These are phyloP conservation scores for Drosophila dives DNA, from an alignment of 2,888 invertebrate genomes.

Conservation along the genomic window DNA sequence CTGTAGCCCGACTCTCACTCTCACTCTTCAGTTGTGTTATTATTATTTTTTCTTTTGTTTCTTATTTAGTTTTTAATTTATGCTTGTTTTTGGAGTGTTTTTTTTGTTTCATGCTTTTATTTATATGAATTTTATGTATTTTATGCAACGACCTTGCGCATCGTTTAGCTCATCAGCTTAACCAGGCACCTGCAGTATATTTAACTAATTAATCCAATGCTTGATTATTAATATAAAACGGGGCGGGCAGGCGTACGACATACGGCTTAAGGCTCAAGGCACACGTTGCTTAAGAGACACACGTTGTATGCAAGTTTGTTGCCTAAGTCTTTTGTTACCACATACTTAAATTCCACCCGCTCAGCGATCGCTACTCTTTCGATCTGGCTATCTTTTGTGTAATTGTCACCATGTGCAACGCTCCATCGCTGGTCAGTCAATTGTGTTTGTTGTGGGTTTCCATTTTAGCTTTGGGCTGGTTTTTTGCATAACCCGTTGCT, in stretches of 20 bases:
- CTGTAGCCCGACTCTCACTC: conserved; percentile 53
- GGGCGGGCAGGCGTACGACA: conserved; percentile 8
- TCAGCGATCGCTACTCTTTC: neutral
- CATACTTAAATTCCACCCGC: conserved; percentile 28
- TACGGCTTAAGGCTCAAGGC: neutral
- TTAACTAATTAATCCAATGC: conserved; percentile 60
- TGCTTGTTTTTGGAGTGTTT: conserved; percentile 38
- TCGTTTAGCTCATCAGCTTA: conserved; percentile 50
- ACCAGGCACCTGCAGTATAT: conserved; percentile 17
- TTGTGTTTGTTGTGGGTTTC: conserved; percentile 29
- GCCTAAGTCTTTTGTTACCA: conserved; percentile 73
- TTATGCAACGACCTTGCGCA: conserved; percentile 79
- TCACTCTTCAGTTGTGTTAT: conserved; percentile 24
- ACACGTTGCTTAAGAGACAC: neutral
- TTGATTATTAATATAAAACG: conserved; percentile 28
- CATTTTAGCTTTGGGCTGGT: conserved; percentile 28
- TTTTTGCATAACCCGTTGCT: conserved; percentile 69
- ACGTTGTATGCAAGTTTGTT: conserved; percentile 60
- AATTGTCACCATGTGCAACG: conserved; percentile 48
- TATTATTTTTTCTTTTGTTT: conserved; percentile 2
- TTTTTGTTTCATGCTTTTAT: conserved; percentile 41
- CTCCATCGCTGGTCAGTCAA: conserved; percentile 34
- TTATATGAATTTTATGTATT: conserved; percentile 77
- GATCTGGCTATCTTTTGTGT: conserved; percentile 15
- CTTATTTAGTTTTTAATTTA: conserved; percentile 57